phyloP scores from a whole-genome alignment of 2,888 invertebrate genomes.

The Escarpia spicata region DNA sequence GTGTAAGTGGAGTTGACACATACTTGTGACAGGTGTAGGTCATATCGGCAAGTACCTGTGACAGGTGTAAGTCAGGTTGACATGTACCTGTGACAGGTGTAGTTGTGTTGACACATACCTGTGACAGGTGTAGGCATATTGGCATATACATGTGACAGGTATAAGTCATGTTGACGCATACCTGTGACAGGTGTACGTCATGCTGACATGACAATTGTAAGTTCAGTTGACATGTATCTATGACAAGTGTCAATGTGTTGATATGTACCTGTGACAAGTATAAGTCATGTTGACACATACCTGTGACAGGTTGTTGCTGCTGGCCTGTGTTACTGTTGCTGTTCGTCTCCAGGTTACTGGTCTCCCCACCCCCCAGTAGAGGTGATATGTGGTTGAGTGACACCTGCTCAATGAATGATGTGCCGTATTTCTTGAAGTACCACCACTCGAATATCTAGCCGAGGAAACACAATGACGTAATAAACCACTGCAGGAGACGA shows the following conservation, averaged over 20 bases:
- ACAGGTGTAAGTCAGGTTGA: neutral
- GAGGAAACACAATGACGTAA: conserved; percentile 23
- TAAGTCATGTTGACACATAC: conserved; percentile 36
- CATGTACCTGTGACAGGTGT: neutral
- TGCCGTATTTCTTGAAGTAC: conserved; percentile 98
- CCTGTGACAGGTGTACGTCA: neutral
- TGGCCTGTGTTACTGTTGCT: conserved; percentile 41
- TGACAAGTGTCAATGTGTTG: neutral
- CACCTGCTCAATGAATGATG: conserved; percentile 96
- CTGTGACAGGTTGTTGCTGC: conserved; percentile 51
- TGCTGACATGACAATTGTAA: neutral
- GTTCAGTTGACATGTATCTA: neutral
- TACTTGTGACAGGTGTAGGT: neutral
- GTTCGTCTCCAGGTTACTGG: conserved; percentile 32
- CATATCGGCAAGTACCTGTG: neutral
- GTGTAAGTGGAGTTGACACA: neutral
- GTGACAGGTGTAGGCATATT: neutral
- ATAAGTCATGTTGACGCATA: neutral
- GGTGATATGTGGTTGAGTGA: conserved; percentile 93
- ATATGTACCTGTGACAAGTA: neutral
- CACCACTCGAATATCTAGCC: conserved; percentile 93
- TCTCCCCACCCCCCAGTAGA: conserved; percentile 76
- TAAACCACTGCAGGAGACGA: too few relatives aligned
- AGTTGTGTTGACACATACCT: neutral
- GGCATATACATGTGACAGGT: neutral